Percentiles rank a stretch among this genome's conserved stretches.
These are phyloP conservation scores for Eupithecia dodoneata DNA, from an alignment of 2,888 invertebrate species.

Conservation along the genomic window DNA sequence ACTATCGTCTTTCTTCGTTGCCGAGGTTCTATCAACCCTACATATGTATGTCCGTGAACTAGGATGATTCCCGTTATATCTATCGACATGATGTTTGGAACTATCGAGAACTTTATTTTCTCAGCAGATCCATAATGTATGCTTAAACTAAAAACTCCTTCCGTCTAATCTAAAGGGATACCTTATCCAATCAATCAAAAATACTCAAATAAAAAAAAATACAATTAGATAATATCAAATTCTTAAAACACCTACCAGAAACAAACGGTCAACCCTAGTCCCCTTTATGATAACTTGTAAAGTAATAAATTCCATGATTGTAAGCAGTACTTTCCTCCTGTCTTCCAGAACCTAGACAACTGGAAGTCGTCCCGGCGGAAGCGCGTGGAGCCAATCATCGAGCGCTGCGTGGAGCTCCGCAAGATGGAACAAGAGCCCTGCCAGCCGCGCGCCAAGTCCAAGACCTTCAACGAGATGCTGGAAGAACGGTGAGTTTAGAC, in stretches of 20 bases:
- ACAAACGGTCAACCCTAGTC: neutral
- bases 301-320: neutral
- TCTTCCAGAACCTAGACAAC: constrained; percentile 93
- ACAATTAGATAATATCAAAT: no score
- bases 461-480: constrained; percentile 97
- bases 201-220: no score
- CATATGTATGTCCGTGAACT: neutral
- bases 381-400: constrained; percentile 95
- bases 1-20: neutral
- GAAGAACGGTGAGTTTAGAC: constrained; percentile 88
- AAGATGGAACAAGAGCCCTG: constrained; percentile 92
- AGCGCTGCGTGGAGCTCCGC: constrained; percentile 94
- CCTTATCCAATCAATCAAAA: neutral
- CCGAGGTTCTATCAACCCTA: neutral
- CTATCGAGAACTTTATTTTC: no score
- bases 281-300: neutral
- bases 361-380: constrained; percentile 97
- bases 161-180: neutral
- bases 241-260: neutral
- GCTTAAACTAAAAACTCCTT: no score
- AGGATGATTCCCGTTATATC: no score
- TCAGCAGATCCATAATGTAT: no score
- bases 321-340: neutral
- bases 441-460: constrained; percentile 90
- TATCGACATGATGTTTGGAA: no score